These are phyloP conservation scores for Timandra comae DNA, from an alignment of 2,888 invertebrate genomes.

Conservation along the genomic window DNA sequence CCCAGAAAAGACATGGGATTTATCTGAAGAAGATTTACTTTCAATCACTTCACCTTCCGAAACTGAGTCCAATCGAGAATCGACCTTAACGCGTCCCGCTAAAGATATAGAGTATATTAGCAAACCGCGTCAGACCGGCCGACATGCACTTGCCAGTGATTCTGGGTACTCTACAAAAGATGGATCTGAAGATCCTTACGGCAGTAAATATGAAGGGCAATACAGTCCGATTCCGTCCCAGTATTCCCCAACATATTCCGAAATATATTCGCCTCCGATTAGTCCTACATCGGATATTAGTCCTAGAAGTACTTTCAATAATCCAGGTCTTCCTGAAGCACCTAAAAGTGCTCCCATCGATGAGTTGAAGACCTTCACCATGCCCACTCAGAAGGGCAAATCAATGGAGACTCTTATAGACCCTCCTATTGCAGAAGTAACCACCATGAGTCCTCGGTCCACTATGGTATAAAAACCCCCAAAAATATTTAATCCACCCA, in stretches of 20 bases:
- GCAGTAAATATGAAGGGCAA: constrained; percentile 53
- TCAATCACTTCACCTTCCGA: constrained; percentile 75
- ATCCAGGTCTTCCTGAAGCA: constrained; percentile 55
- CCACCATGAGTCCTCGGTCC: constrained; percentile 60
- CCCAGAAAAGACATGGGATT: constrained; percentile 87
- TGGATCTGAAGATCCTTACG: constrained; percentile 61
- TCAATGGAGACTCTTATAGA: constrained; percentile 67
- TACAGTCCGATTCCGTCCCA: constrained; percentile 65
- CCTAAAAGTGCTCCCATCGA: constrained; percentile 62
- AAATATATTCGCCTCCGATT: constrained; percentile 67
- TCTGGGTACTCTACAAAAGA: constrained; percentile 68
- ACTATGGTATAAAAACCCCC: constrained; percentile 61
- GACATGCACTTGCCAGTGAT: constrained; percentile 72
- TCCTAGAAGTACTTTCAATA: constrained; percentile 58
- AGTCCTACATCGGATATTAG: constrained; percentile 65
- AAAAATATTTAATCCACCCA: background rate
- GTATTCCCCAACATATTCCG: constrained; percentile 71
- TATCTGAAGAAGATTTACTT: constrained; percentile 80
- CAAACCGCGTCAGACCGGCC: constrained; percentile 76
- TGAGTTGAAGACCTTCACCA: constrained; percentile 61
- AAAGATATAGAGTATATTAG: constrained; percentile 79
- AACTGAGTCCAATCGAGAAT: constrained; percentile 77
- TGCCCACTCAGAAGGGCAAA: constrained; percentile 59
- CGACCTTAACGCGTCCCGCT: constrained; percentile 74
- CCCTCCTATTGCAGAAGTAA: constrained; percentile 52